Conservation (phyloP, 2,888 invertebrate species). For the Lamellibrachia satsuma region DNA sequence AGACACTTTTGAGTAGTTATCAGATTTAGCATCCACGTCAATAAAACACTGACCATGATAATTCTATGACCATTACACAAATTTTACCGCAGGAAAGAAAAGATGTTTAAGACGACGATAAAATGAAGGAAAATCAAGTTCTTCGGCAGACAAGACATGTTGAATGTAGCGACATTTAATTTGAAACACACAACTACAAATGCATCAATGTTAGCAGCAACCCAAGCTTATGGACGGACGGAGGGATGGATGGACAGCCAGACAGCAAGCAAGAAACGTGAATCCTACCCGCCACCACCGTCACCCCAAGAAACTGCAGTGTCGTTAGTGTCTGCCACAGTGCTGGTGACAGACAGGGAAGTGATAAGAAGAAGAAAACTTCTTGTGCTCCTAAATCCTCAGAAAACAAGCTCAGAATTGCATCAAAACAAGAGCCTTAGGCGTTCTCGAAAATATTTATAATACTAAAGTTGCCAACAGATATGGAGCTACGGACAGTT, state of each 20-base stretch:
- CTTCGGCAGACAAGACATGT: neutral
- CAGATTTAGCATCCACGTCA: neutral
- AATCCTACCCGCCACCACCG: neutral
- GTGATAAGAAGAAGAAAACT: neutral
- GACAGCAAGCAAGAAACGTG: conserved; percentile 12
- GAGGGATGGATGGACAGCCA: neutral
- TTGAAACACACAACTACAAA: neutral
- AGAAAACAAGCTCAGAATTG: no score
- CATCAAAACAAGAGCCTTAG: no score
- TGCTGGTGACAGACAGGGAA: conserved; percentile 3
- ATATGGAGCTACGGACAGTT: no score
- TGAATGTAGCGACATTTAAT: neutral
- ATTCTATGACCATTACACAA: no score
- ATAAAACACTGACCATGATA: neutral
- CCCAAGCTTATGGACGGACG: neutral
- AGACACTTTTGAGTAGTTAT: no score
- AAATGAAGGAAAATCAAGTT: neutral
- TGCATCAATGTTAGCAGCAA: neutral
- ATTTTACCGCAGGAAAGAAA: neutral
- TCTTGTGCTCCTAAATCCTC: neutral
- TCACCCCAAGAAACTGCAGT: neutral
- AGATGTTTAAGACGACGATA: neutral
- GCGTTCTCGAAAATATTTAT: no score
- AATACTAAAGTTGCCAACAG: no score
- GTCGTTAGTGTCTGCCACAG: neutral